Evolutionary conservation across 2,888 invertebrate genomes (phyloP), one percentile per base, ranked within the genome.

Genomic region (Athetis lepigone): DNA sequence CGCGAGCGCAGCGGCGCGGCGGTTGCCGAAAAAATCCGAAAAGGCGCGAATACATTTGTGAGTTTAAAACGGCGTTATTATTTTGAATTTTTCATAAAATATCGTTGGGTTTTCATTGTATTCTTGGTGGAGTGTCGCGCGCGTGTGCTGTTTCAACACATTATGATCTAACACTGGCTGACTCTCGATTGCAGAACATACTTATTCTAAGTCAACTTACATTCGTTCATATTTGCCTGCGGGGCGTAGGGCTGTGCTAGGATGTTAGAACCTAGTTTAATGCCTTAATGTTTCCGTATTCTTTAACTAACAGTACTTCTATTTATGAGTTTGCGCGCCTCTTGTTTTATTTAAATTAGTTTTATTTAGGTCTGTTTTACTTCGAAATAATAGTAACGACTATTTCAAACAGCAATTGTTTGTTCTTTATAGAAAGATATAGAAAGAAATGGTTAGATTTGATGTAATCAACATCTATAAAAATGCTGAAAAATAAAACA

Each of bases 141-240:
- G 93, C 94, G 90, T 94, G 93, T 91, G 95, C 90, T 87, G 91
- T 94, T 94, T 94, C 93, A 91, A 92, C 95, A 95, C 94, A 94
- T 93, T 93, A 94, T 95, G 95, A 95, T 94, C 95, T 95, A 95
- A 95, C 95, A 95, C 95, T 95, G 95, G 90, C 93, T 86, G 91
- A 88, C 88, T 90, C 92, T 91, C 93, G 93, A 94, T 95, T 93
- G 94, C 93, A 92, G 95, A 93, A 95, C 95, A 94, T 92, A 95
- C 95, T 94, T 95, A 95, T 95, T 95, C 95, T 95, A 95, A 95
- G 94, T 95, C 95, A 94, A 94, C 94, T 95, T 92, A 95, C 95
- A 95, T 94, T 95, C 95, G 95, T 95, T 95, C 95, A 95, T 95
- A 95, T 95, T 95, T 94, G 95, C 95, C 94, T 95, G 94, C 91